These are phyloP conservation scores for Schrankia costaestrigalis DNA, from an alignment of 2,888 invertebrate genomes.

Conservation along the genomic window DNA sequence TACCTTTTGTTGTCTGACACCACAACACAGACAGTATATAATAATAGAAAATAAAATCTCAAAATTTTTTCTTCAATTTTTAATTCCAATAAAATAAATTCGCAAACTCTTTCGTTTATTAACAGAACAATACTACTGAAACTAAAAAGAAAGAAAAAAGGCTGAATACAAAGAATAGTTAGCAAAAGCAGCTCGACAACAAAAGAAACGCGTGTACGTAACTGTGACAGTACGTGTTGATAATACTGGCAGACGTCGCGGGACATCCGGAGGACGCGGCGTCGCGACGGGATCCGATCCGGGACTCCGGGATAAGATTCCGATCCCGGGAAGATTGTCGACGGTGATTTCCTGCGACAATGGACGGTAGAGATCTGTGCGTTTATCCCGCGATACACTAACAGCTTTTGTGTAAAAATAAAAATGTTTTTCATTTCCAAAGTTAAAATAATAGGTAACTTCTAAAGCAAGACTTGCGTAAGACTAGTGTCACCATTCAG, in stretches of 20 bases:
- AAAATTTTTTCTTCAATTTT: too few relatives aligned
- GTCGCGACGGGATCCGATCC: slow-evolving; percentile 49
- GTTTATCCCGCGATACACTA: slow-evolving; percentile 50
- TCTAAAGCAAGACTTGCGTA: too few relatives aligned
- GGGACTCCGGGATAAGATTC: slow-evolving; percentile 54
- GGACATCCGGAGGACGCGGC: slow-evolving; percentile 53
- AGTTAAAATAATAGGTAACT: too few relatives aligned
- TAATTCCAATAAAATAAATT: too few relatives aligned
- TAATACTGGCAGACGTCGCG: slow-evolving; percentile 65
- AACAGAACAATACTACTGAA: background rate
- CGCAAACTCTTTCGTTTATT: too few relatives aligned
- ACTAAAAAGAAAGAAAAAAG: slow-evolving; percentile 14
- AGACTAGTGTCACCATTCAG: too few relatives aligned
- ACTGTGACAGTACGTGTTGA: slow-evolving; percentile 53
- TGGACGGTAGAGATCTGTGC: slow-evolving; percentile 45
- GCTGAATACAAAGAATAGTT: slow-evolving; percentile 22
- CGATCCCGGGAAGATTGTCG: slow-evolving; percentile 59
- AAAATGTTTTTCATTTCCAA: too few relatives aligned
- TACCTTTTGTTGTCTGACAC: too few relatives aligned
- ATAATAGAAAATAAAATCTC: too few relatives aligned
- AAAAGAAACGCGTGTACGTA: slow-evolving; percentile 52
- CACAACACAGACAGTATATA: too few relatives aligned
- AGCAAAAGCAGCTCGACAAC: slow-evolving; percentile 40
- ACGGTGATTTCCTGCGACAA: slow-evolving; percentile 63
- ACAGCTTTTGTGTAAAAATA: too few relatives aligned